Evolutionary conservation across 2,113 vertebrate species (phyloP).

Genomic region (Nothocercus nigrocapillus): DNA sequence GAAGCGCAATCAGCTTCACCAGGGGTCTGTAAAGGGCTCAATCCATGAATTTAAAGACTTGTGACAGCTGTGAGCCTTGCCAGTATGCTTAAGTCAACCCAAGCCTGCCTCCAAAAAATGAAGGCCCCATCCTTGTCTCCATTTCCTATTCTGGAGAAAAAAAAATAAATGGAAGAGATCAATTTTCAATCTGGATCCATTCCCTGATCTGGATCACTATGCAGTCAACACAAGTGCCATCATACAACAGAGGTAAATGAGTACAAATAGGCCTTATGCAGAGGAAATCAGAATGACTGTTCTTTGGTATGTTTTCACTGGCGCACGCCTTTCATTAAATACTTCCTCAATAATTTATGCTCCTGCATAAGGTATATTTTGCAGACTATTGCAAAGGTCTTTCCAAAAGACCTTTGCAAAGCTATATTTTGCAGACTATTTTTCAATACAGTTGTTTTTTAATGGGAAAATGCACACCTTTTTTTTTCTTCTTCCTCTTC

Average conservation of each 20-base stretch:
- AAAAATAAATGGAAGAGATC: neutral
- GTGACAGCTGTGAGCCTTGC: neutral
- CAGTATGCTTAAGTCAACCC: neutral
- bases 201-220: neutral
- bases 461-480: accelerated
- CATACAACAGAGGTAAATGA: neutral
- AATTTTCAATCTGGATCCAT: neutral
- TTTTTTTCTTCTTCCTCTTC: neutral
- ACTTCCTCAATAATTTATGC: neutral
- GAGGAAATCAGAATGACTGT: neutral
- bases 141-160: neutral
- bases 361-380: neutral
- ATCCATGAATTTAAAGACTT: neutral
- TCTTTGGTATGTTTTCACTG: neutral
- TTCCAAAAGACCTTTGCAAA: too few relatives aligned
- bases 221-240: neutral
- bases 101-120: neutral
- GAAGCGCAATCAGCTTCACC: neutral
- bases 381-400: neutral
- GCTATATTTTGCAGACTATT: neutral
- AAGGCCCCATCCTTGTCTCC: too few relatives aligned
- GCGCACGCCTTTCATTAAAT: accelerated
- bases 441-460: neutral
- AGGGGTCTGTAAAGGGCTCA: neutral
- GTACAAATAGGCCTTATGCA: neutral